Conservation (phyloP, 2,888 invertebrate species). For the Notocelia uddmanniana region DNA sequence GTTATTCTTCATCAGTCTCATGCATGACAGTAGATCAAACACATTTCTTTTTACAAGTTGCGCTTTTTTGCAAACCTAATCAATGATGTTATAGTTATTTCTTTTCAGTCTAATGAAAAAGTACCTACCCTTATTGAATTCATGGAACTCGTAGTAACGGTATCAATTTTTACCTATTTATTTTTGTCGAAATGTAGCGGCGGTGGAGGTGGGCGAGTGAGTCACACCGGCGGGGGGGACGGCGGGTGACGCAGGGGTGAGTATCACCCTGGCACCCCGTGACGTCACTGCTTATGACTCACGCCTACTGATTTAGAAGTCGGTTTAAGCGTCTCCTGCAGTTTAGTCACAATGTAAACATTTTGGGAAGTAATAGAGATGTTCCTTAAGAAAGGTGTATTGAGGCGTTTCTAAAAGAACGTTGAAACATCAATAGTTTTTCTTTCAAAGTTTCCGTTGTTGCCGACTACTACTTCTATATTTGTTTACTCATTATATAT, state of each 20-base stretch:
- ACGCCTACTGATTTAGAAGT: slow-evolving; percentile 63
- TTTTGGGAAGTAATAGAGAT: slow-evolving; percentile 4
- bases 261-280: slow-evolving; percentile 62
- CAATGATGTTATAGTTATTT: too few species aligned
- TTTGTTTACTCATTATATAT: too few species aligned
- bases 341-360: slow-evolving; percentile 5
- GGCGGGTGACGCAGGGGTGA: slow-evolving; percentile 65
- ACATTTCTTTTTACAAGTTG: slow-evolving; percentile 4
- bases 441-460: too few species aligned
- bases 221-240: slow-evolving; percentile 59
- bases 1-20: neutral
- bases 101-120: too few species aligned
- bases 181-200: slow-evolving; percentile 62
- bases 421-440: too few species aligned
- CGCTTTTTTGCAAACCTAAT: slow-evolving; percentile 20
- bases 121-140: neutral
- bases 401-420: neutral
- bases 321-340: slow-evolving; percentile 39
- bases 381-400: neutral
- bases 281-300: slow-evolving; percentile 74
- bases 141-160: slow-evolving; percentile 13
- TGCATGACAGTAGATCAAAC: neutral
- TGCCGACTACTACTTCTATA: too few species aligned
- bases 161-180: slow-evolving; percentile 58
- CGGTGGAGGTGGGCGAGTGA: slow-evolving; percentile 62